Evolutionary conservation across 2,888 invertebrate species (phyloP), one percentile per base, ranked within the genome.

Genomic region (Xiphydria camelus): DNA sequence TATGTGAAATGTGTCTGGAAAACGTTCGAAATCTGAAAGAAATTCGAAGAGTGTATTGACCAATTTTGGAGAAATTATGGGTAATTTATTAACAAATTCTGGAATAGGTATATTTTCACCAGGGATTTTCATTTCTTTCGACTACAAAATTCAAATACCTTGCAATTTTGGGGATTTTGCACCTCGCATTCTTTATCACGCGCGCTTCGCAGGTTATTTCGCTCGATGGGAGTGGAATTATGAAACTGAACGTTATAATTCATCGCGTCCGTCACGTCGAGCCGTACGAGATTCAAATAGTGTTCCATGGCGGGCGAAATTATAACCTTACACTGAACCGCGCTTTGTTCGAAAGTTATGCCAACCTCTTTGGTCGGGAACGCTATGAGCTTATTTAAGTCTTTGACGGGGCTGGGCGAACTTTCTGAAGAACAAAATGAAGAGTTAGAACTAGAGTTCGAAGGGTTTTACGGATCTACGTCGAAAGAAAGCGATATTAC

Each of bases 91-190:
- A n/a, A n/a, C n/a, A n/a, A n/a, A n/a, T n/a, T n/a, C n/a, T n/a
- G n/a, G n/a, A n/a, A n/a, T n/a, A n/a, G n/a, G n/a, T n/a, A n/a
- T n/a, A n/a, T n/a, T n/a, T n/a, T n/a, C n/a, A n/a, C n/a, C n/a
- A n/a, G n/a, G n/a, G n/a, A n/a, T n/a, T n/a, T n/a, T n/a, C n/a
- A n/a, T n/a, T n/a, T n/a, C n/a, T n/a, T n/a, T n/a, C n/a, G n/a
- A n/a, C n/a, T n/a, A 1, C 14, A 3, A 29, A 2, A 10, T 29
- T 12, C 2, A 32, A 20, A 10, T 19, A 55, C 57, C 51, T 54
- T 53, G 21, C 20, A 53, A 9, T 40, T 55, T 50, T 70, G 67
- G 4, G 70, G 68, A 62, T 62, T 69, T 41, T 61, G 59, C 34
- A 70, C 19, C 53, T 57, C 57, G 41, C 64, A 70, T 45, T 64